phyloP scores from a whole-genome alignment of 2,113 vertebrate species.

The Hippocampus guttulatus region DNA sequence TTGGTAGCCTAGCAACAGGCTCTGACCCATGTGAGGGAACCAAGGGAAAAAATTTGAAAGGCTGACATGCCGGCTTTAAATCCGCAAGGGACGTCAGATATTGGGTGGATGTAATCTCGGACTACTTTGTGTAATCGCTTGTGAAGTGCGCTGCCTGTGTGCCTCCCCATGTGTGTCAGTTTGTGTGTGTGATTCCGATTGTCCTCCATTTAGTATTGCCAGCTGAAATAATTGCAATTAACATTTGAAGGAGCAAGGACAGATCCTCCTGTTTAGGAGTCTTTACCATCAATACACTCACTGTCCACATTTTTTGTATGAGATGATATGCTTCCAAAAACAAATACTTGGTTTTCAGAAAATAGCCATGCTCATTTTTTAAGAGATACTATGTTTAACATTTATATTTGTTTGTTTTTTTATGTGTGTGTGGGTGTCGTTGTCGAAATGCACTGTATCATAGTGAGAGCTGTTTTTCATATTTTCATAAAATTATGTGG shows the following conservation, averaged over 20 bases:
- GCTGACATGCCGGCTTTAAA: conserved; percentile 63
- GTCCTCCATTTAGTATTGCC: conserved; percentile 19
- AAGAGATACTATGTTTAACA: too few relatives aligned
- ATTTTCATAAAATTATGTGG: neutral
- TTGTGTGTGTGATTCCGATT: conserved; percentile 22
- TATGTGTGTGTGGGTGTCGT: too few relatives aligned
- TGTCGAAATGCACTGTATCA: neutral
- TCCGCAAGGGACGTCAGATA: conserved; percentile 57
- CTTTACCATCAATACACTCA: neutral
- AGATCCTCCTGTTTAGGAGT: neutral
- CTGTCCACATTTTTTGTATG: neutral
- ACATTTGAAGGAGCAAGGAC: neutral
- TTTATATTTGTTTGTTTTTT: neutral
- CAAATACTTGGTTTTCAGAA: too few relatives aligned
- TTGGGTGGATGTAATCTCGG: conserved; percentile 63
- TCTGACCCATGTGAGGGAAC: conserved; percentile 69
- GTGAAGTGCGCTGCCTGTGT: conserved; percentile 30
- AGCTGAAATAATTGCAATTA: conserved; percentile 21
- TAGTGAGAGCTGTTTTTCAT: neutral
- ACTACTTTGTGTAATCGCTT: conserved; percentile 60
- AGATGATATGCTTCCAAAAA: too few relatives aligned
- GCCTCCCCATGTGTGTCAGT: conserved; percentile 1
- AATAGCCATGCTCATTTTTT: too few relatives aligned
- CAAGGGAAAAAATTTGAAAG: conserved; percentile 53
- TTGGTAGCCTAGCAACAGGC: conserved; percentile 79